Evolutionary conservation across 2,888 invertebrate species (phyloP).

Genomic region (Disparrhopalites patrizii): DNA sequence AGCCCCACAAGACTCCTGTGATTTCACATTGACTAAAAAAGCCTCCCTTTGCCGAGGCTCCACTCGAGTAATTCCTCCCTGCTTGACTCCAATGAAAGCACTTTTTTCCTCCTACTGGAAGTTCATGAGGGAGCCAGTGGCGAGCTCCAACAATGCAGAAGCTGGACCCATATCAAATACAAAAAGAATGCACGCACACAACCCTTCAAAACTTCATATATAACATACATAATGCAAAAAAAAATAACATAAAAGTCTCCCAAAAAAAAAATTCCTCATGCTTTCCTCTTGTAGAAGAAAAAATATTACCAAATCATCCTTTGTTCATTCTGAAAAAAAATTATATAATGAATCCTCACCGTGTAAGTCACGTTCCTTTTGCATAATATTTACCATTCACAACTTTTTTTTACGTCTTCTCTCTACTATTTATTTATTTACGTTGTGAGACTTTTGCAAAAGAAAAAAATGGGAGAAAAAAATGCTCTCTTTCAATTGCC

Average conservation of each 20-base stretch:
- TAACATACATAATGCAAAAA: too few relatives aligned
- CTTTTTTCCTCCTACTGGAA: too few relatives aligned
- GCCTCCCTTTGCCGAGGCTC: not conserved
- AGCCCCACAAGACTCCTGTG: not conserved
- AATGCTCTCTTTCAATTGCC: not conserved
- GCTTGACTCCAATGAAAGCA: too few relatives aligned
- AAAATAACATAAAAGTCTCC: too few relatives aligned
- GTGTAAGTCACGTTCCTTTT: not conserved
- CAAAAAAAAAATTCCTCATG: too few relatives aligned
- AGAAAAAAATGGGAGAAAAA: not conserved
- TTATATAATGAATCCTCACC: too few relatives aligned
- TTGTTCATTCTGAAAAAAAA: too few relatives aligned
- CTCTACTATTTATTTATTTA: not conserved
- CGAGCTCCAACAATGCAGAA: constrained; percentile 20
- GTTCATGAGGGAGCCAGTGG: constrained; percentile 32
- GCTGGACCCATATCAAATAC: too few relatives aligned
- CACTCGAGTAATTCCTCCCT: not conserved
- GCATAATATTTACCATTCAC: not conserved
- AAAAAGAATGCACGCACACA: too few relatives aligned
- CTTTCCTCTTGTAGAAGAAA: too few relatives aligned
- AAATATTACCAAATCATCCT: too few relatives aligned
- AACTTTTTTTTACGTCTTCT: not conserved
- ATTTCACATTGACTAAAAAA: constrained; percentile 2
- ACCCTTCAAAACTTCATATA: too few relatives aligned
- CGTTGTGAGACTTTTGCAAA: not conserved